These are phyloP conservation scores for Drosophila limbata DNA, from an alignment of 2,888 invertebrate genomes.

Conservation along the genomic window DNA sequence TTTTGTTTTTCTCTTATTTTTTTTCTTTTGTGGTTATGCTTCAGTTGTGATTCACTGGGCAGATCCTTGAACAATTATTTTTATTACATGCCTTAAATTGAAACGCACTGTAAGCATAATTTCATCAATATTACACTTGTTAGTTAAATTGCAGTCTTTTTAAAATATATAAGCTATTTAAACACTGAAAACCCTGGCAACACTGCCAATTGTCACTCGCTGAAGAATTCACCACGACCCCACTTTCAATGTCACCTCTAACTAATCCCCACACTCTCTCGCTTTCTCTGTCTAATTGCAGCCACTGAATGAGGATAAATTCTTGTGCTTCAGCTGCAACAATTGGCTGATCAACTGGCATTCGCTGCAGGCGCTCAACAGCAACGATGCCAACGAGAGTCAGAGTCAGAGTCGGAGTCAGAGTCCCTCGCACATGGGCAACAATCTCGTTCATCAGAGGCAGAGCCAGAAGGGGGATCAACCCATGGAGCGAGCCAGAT, in stretches of 20 bases:
- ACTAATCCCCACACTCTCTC: background rate
- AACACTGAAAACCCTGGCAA: no score
- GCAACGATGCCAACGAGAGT: conserved; percentile 80
- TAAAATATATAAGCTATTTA: no score
- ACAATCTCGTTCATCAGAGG: conserved; percentile 70
- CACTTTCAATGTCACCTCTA: background rate
- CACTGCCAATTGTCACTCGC: no score
- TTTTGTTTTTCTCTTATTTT: background rate
- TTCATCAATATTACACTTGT: background rate
- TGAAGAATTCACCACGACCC: background rate
- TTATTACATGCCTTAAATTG: background rate
- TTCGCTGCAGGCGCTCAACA: conserved; percentile 84
- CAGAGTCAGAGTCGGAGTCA: conserved; percentile 73
- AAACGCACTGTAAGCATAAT: background rate
- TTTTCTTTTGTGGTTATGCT: conserved; percentile 52
- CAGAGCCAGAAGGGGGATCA: conserved; percentile 62
- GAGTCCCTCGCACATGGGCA: conserved; percentile 81
- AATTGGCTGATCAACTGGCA: conserved; percentile 86
- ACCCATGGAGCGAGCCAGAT: conserved; percentile 41
- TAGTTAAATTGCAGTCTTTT: background rate
- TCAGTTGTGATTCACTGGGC: conserved; percentile 35
- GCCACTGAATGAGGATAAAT: conserved; percentile 85
- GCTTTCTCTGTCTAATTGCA: conserved; percentile 53
- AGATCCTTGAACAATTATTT: conserved; percentile 16
- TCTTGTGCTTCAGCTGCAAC: conserved; percentile 85